Evolutionary conservation across 2,888 invertebrate species (phyloP).

Genomic region (Andrena minutula): DNA sequence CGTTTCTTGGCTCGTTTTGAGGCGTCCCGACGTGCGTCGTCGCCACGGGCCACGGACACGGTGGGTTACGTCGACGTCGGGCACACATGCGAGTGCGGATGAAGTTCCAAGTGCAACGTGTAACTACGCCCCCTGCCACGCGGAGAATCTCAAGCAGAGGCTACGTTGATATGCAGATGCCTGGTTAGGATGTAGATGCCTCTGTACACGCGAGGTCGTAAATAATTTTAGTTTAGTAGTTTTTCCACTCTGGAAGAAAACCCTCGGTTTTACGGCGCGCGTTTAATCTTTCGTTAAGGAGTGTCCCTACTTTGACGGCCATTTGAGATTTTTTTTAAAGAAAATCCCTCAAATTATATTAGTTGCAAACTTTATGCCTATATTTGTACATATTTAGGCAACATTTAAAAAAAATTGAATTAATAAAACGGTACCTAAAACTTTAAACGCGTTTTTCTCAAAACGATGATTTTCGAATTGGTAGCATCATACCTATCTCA

Average conservation of each 20-base stretch:
- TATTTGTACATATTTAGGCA: no score
- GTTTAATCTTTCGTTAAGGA: constrained; percentile 16
- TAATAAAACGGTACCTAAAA: no score
- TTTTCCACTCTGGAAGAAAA: background rate
- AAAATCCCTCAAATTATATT: no score
- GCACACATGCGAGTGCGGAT: constrained; percentile 52
- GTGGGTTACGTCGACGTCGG: constrained; percentile 35
- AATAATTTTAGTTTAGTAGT: constrained; percentile 11
- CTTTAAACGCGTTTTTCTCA: no score
- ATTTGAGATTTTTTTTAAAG: no score
- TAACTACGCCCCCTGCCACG: constrained; percentile 38
- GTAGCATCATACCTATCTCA: no score
- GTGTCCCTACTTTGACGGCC: no score
- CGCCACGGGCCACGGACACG: constrained; percentile 30
- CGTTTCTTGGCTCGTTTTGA: constrained; percentile 49
- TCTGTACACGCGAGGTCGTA: constrained; percentile 2
- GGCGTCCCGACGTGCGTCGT: constrained; percentile 38
- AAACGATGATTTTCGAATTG: no score
- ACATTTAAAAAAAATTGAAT: no score
- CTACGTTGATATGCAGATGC: constrained; percentile 43
- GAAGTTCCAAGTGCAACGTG: constrained; percentile 49
- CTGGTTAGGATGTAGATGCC: constrained; percentile 1
- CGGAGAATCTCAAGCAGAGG: constrained; percentile 49
- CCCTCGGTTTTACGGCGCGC: background rate
- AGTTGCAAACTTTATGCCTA: no score